phyloP scores from a whole-genome alignment of 2,797 vertebrate genomes.

The Falco rusticolus region DNA sequence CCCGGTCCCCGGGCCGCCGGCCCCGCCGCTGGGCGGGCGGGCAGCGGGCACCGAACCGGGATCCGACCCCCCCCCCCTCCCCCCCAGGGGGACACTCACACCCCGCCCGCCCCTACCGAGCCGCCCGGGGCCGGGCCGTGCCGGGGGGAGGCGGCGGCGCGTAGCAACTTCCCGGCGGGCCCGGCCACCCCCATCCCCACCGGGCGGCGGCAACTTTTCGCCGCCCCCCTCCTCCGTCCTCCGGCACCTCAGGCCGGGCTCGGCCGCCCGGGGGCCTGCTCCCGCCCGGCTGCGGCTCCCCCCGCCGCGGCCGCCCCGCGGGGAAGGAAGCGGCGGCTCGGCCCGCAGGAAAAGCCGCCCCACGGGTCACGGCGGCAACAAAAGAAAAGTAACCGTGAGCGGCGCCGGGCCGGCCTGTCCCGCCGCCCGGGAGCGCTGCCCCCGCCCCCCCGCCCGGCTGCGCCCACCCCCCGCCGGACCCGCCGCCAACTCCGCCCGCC shows the following conservation, averaged over 20 bases:
- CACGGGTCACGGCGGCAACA: constrained; percentile 68
- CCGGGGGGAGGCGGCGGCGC: not conserved
- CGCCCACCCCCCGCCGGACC: constrained; percentile 9
- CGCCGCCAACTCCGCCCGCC: constrained; percentile 39
- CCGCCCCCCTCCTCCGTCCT: not conserved
- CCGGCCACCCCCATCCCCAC: not conserved
- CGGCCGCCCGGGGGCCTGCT: not conserved
- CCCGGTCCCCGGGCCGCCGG: not conserved
- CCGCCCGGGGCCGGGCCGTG: not conserved
- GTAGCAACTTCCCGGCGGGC: constrained; percentile 3
- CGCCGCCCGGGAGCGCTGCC: not conserved
- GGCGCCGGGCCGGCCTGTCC: constrained; percentile 13
- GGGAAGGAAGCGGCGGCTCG: constrained; percentile 49
- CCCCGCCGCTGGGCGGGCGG: not conserved
- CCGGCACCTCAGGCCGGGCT: not conserved
- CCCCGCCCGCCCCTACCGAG: not conserved
- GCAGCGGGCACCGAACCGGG: too few relatives aligned
- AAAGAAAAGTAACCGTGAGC: constrained; percentile 76
- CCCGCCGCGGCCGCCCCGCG: constrained; percentile 29
- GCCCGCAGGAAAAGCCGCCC: constrained; percentile 63
- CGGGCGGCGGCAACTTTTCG: not conserved
- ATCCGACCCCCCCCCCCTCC: not conserved
- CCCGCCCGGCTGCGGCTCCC: not conserved
- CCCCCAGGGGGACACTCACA: not conserved
- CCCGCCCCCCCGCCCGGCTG: not conserved